Evolutionary conservation across 2,113 vertebrate genomes (phyloP), one percentile per base, ranked within the genome.

Genomic region (Leptobrachium ailaonicum): DNA sequence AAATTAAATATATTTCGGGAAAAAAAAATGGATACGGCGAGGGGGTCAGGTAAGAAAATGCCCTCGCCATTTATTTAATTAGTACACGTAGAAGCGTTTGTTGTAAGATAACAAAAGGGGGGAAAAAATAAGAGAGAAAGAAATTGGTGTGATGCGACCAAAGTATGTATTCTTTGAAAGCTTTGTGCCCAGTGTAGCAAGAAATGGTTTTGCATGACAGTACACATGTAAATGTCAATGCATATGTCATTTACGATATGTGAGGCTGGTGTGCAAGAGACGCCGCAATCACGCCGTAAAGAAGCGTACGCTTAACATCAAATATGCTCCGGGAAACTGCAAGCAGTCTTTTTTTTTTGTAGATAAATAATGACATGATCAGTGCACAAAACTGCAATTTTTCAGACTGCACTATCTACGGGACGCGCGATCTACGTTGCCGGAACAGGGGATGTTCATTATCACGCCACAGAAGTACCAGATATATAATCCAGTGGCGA

Each of bases 351-450:
- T 91, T 91, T 32, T 32, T 83, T 86, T 85, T 86, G 53, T 66
- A 81, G 88, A 85, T 88, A 80, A 85, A 79, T 86, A 92, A 92
- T 91, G 89, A 82, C 87, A 88, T 71, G 66, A 88, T 89, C 88
- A 90, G 87, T 92, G 92, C 88, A 92, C 93, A 93, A 95, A 92
- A 89, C 86, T 87, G 93, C 91, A 90, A 92, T 90, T 90, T 93
- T 91, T 91, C 89, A 90, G 86, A 87, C 92, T 88, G 84, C 92
- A 92, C 92, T 95, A 95, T 91, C 94, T 94, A 85, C 75, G 89
- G 92, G 92, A 95, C 92, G 91, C 93, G 92, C 89, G 91, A 93
- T 93, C 92, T 95, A 95, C 96, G 97, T 96, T 96, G 94, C 92
- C 87, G 87, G 88, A 94, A 95, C 91, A 91, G 91, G 87, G 87